Evolutionary conservation across 2,113 vertebrate species (phyloP).

Genomic region (Etia nguti): DNA sequence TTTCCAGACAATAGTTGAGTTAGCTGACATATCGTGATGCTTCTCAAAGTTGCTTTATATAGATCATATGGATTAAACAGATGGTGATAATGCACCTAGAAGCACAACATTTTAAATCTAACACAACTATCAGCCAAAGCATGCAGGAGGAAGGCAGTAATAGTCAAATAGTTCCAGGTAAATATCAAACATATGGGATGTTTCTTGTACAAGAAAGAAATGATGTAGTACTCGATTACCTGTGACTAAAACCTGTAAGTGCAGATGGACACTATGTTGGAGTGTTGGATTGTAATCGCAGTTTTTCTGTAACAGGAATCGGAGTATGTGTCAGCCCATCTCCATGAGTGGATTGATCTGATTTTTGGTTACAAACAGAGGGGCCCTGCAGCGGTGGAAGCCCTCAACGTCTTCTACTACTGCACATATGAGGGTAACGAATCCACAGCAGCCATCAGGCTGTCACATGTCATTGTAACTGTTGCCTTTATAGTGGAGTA

Average conservation of each 20-base stretch:
- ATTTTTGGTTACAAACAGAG: slow-evolving; percentile 97
- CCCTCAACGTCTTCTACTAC: slow-evolving; percentile 97
- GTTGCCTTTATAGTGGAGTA: not conserved
- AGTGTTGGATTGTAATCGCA: not conserved
- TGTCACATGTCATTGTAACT: not conserved
- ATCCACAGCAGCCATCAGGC: not conserved
- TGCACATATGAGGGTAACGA: slow-evolving; percentile 81
- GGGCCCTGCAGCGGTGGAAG: slow-evolving; percentile 89
- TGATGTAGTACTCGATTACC: not conserved
- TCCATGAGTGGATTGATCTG: slow-evolving; percentile 97
- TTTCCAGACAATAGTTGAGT: not conserved
- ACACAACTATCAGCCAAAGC: not conserved
- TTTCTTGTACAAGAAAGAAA: not conserved
- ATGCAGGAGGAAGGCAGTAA: not conserved
- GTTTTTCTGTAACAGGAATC: slow-evolving; percentile 79
- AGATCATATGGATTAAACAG: not conserved
- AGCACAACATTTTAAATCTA: not conserved
- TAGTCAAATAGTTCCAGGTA: not conserved
- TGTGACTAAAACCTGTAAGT: not conserved
- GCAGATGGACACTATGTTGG: not conserved
- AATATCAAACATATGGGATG: not conserved
- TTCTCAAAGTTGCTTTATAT: not conserved
- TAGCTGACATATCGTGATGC: not conserved
- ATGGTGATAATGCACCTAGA: not conserved
- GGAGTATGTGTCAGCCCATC: slow-evolving; percentile 90